Base-by-base conservation (phyloP, 2,113 vertebrate genomes). In the Eptatretus burgeri region DNA sequence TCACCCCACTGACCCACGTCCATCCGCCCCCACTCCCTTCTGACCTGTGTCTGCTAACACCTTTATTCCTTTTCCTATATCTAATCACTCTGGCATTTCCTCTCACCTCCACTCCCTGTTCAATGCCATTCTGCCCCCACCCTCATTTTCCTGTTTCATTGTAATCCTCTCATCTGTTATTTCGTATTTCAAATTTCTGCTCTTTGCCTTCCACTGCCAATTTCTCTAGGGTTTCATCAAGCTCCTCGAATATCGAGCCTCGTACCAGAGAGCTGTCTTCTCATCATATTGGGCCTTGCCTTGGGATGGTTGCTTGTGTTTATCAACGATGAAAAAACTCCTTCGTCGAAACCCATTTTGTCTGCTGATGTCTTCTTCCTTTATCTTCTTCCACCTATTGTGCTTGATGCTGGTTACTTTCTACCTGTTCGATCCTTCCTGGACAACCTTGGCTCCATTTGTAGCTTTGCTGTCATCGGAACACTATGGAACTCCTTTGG, bases 331-430 rank as follows among this genome's bases (percentile, higher is more conserved):
- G 27, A 95, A 70, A 80, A 82, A 68, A 86, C 88, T 1, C 87
- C 88, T 41, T 41, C 27, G 7, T 41, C 27, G 27, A 41, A 41
- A 0, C 78, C 78, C 0, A 76, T 79, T 52, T 80, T 82, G 73
- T 77, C 76, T 62, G 79, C 75, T 0, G 75, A 82, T 13, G 74
- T 78, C 67, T 84, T 84, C 64, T 84, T 85, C 73, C 75, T 83
- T 50, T 85, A 82, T 67, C 75, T 85, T 52, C 73, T 82, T 66
- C 79, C 79, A 2, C 79, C 78, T 51, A 80, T 82, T 0, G 79
- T 83, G 62, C 69, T 84, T 10, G 80, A 82, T 0, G 78, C 80
- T 0, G 77, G 79, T 1, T 85, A 84, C 66, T 82, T 85, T 72
- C 78, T 85, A 75, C 79, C 80, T 8, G 79, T 74, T 64, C 71